phyloP scores from a whole-genome alignment of 2,888 invertebrate genomes.

The Ochropacha duplaris region DNA sequence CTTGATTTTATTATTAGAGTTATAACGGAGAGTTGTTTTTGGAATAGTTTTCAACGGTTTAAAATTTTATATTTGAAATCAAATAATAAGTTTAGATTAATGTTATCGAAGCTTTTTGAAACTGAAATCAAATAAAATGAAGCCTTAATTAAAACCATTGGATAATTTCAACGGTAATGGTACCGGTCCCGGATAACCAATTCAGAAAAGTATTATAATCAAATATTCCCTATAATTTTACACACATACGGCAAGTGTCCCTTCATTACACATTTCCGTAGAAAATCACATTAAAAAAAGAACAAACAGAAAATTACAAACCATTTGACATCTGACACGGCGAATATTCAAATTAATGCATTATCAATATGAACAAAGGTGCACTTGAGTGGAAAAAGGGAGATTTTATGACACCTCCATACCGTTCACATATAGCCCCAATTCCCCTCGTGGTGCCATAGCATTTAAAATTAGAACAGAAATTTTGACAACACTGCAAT shows the following conservation, averaged over 20 bases:
- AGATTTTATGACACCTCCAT: constrained; percentile 60
- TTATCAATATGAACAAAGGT: constrained; percentile 76
- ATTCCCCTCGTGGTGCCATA: constrained; percentile 32
- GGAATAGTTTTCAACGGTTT: no score
- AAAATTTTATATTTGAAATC: no score
- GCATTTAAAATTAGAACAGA: constrained; percentile 25
- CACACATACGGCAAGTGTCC: constrained; percentile 21
- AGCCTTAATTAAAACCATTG: no score
- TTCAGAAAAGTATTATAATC: no score
- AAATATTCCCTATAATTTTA: constrained; percentile 14
- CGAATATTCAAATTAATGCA: constrained; percentile 83
- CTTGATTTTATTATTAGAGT: no score
- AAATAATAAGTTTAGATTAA: no score
- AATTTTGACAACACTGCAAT: constrained; percentile 10
- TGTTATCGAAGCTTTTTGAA: no score
- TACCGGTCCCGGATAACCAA: no score
- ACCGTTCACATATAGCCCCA: constrained; percentile 37
- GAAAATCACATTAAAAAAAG: constrained; percentile 59
- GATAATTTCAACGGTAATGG: no score
- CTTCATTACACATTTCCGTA: constrained; percentile 53
- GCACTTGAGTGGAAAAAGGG: constrained; percentile 70
- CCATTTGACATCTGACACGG: constrained; percentile 83
- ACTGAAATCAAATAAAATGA: no score
- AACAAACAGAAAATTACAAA: constrained; percentile 77
- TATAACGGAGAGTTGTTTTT: no score